Base-by-base conservation (phyloP, 1,140 invertebrate genomes). In the Gryon sp. region DNA sequence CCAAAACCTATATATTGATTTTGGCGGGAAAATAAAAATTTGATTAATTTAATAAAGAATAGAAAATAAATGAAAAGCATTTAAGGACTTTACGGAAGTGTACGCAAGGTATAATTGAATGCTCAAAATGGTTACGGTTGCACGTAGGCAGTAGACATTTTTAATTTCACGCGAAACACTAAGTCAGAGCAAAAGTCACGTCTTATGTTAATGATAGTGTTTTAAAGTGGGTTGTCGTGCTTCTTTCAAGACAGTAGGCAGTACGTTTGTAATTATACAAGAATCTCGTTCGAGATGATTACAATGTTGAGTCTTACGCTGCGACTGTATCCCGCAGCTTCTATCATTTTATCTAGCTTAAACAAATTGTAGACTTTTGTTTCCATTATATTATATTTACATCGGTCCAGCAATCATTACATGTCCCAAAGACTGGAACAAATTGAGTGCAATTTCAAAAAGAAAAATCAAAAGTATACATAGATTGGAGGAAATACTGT, bases 131-230 rank as follows among this genome's bases (percentile, higher is more conserved):
- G 40, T 50, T 15, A 38, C 14, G 12, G 18, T 11, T 9, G 46
- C 66, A 70, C 55, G 55, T 60, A 70, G n/a, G 11, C 32, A 34
- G 43, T 9, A 32, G 11, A 32, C 26, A 28, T 52, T 60, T 52
- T 70, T 72, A 55, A 57, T 63, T 72, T 43, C 34, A 48, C 40
- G 41, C 41, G 57, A 48, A 63, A 72, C 46, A 38, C 45, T 72
- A 46, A 72, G 46, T 55, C 12, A 41, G 30, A 57, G 57, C 59
- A 74, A 59, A 74, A 65, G 60, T 74, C 69, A 74, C 69, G 59
- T 73, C 59, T 63, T 73, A 73, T 74, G 69, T 65, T 74, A 74
- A 74, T 74, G 60, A 52, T 59, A 74, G 60, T 65, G 59, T 43
- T 74, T 57, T 65, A 74, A 74, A 74, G 59, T 65, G 52, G 69